Conservation (phyloP, 2,113 vertebrate species). For the Gnathonemus echidnorhynchus region DNA sequence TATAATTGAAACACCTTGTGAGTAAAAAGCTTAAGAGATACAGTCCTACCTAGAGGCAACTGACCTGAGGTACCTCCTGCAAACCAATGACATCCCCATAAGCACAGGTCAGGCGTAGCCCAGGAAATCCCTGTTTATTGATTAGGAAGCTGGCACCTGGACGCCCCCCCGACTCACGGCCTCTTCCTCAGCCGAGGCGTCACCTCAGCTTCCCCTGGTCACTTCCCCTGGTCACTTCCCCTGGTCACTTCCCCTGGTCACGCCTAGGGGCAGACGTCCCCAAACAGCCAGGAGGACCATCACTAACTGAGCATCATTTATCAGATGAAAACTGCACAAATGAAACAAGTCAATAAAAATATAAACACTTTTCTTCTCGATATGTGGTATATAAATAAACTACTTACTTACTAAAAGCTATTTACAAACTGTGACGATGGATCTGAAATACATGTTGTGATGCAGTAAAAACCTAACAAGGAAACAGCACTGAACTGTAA, state of each 20-base stretch:
- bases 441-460: background rate
- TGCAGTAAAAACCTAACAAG: background rate
- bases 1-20: background rate
- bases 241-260: background rate
- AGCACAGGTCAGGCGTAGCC: background rate
- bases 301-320: background rate
- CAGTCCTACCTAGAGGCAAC: background rate
- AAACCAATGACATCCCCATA: background rate
- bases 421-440: background rate
- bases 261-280: background rate
- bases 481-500: background rate
- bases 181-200: background rate
- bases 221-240: background rate
- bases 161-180: background rate
- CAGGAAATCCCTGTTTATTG: background rate
- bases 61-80: background rate
- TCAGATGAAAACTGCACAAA: background rate
- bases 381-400: background rate
- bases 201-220: background rate
- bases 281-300: background rate
- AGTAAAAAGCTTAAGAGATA: background rate
- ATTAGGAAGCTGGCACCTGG: background rate
- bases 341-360: background rate
- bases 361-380: background rate
- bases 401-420: background rate